Conservation (phyloP, 2,113 vertebrate genomes). For the Rhinopithecus roxellana region DNA sequence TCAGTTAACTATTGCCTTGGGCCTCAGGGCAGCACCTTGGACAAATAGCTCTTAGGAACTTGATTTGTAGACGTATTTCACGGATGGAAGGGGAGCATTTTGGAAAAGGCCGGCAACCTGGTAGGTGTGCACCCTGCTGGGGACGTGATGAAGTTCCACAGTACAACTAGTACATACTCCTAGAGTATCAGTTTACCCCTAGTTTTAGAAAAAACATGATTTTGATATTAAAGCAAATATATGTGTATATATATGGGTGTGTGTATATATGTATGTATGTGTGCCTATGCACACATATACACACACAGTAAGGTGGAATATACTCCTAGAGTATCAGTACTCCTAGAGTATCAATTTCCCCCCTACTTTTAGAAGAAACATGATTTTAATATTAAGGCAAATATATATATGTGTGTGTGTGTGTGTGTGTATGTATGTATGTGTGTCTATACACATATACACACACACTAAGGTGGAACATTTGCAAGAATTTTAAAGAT, state of each 20-base stretch:
- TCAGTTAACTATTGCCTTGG: neutral
- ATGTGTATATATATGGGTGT: neutral
- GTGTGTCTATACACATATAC: neutral
- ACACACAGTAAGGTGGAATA: neutral
- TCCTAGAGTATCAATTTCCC: neutral
- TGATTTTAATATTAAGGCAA: constrained; percentile 1
- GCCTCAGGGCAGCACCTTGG: neutral
- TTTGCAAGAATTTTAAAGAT: neutral
- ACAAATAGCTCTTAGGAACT: neutral
- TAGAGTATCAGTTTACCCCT: neutral
- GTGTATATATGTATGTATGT: too few species aligned
- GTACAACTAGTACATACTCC: neutral
- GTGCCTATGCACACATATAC: neutral
- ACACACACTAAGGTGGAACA: neutral
- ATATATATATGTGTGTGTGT: neutral
- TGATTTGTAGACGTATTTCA: neutral
- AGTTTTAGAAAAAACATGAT: constrained; percentile 25
- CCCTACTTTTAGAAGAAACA: neutral
- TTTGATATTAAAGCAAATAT: neutral
- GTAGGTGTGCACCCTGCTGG: neutral
- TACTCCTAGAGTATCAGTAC: neutral
- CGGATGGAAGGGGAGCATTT: neutral
- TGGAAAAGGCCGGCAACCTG: neutral
- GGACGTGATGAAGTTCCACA: neutral
- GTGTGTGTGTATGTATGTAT: too few species aligned